Conservation (phyloP, 2,113 vertebrate species). For the Actenoides lindsayi region DNA sequence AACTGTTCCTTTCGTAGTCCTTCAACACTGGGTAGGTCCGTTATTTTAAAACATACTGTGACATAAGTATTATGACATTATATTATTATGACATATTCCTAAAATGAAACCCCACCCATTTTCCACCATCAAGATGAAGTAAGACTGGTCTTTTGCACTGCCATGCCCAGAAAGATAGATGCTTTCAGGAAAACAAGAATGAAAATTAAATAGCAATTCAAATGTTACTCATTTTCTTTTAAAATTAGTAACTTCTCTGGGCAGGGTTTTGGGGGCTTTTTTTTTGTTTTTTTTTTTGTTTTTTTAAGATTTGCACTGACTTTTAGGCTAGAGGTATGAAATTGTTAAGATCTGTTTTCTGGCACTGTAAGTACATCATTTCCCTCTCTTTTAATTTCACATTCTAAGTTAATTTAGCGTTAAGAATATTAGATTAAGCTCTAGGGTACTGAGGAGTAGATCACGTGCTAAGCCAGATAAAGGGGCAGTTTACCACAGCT, state of each 20-base stretch:
- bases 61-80: background rate
- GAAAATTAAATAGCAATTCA: background rate
- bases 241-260: background rate
- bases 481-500: background rate
- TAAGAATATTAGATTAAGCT: conserved; percentile 29
- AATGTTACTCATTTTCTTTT: background rate
- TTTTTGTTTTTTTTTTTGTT: no score
- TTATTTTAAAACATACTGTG: background rate
- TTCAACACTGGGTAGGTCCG: background rate
- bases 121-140: background rate
- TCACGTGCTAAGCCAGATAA: background rate
- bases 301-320: background rate
- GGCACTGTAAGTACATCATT: background rate
- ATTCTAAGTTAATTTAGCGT: conserved; percentile 34
- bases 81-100: background rate
- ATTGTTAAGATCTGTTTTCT: background rate
- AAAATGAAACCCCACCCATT: background rate
- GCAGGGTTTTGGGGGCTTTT: background rate
- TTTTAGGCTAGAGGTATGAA: background rate
- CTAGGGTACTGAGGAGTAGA: background rate
- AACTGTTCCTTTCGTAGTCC: background rate
- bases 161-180: background rate
- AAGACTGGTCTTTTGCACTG: background rate
- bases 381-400: conserved; percentile 26
- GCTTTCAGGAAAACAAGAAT: background rate